phyloP scores from a whole-genome alignment of 2,797 vertebrate species.

The Psittacula echo region DNA sequence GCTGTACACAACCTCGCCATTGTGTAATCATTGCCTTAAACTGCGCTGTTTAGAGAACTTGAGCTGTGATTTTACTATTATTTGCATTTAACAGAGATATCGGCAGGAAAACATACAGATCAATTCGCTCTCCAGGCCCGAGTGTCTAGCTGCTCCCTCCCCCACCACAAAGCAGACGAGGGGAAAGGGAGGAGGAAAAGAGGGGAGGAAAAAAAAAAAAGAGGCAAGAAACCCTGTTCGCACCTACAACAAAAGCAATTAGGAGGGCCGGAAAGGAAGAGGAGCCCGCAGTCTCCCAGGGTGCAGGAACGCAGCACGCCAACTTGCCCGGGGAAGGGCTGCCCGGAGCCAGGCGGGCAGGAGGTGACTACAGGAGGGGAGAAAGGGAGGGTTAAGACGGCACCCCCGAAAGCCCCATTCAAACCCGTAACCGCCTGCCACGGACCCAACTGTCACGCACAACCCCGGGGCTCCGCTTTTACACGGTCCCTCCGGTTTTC shows the following conservation, averaged over 20 bases:
- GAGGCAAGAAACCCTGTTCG: neutral
- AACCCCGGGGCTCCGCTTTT: neutral
- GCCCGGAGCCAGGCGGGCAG: neutral
- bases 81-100: neutral
- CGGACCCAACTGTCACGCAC: neutral
- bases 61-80: neutral
- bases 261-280: neutral
- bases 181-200: neutral
- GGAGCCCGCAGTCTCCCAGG: neutral
- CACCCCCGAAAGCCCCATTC: neutral
- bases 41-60: neutral
- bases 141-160: neutral
- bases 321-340: neutral
- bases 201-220: fast-evolving
- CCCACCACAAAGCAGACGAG: neutral
- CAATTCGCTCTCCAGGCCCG: neutral
- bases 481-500: neutral
- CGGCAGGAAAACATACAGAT: neutral
- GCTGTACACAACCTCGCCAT: neutral
- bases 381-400: neutral
- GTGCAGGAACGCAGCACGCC: neutral
- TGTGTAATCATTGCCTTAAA: neutral
- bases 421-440: neutral
- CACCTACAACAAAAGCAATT: constrained; percentile 36
- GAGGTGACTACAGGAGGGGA: neutral